Evolutionary conservation across 2,113 vertebrate genomes (phyloP), one percentile per base, ranked within the genome.

Genomic region (Rhynchopsitta pachyrhyncha): DNA sequence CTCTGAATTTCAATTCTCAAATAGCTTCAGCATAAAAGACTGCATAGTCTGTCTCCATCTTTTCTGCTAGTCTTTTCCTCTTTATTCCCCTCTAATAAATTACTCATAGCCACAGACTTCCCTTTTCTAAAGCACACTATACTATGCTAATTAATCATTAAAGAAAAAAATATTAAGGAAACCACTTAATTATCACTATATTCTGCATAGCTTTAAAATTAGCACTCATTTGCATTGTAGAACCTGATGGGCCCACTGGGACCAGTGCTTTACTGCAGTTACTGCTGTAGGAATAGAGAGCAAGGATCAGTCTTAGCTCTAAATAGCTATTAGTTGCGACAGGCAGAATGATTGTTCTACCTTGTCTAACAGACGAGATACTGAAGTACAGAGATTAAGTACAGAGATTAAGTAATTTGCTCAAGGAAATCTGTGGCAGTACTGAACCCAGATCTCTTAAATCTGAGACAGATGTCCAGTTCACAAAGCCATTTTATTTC

Each of bases 391-490:
- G 91, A 89, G 86, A 95, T 88, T 91, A 96, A 92, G 88, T 46
- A 84, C 24, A 89, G 91, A 89, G 86, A 95, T 88, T 91, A 96
- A 92, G 88, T 46, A 84, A 89, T 95, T 95, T 95, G 69, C 86
- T 81, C 41, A 66, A 73, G 77, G 80, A 93, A 90, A 94, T 92
- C 69, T 28, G 50, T 71, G 66, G 73, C n/a, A 95, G 44, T 86
- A 82, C 9, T 60, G 42, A 91, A 75, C 50, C 27, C 69, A 79
- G 73, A 60, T 68, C 86, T 94, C 41, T 78, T 92, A 83, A 90
- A 90, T 88, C 69, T 81, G 76, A 91, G 77, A 47, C 80, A 86
- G 74, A 75, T 95, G 90, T 83, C 90, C 90, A 92, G 69, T 81
- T 74, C 76, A 71, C 25, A 88, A 75, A 41, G n/a, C 47, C 62